Percentiles rank a stretch among this genome's conserved stretches.
Evolutionary conservation across 2,888 invertebrate species (phyloP).

Genomic region (Amblyjoppa fuscipennis): DNA sequence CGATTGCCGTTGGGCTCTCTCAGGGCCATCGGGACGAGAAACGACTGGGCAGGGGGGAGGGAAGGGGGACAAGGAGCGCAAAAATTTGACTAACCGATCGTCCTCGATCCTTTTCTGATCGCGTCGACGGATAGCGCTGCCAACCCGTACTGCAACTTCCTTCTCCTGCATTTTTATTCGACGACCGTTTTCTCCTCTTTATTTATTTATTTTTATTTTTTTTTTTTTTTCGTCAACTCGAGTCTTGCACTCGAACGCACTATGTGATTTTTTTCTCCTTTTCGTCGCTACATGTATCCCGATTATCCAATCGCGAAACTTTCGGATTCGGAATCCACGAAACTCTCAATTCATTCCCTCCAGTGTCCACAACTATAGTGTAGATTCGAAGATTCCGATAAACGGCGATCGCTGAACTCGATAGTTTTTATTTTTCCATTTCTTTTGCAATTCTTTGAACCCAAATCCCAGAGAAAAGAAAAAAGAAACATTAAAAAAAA

Average conservation of each 20-base stretch:
- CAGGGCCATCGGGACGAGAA: slow-evolving; percentile 51
- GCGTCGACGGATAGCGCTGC: slow-evolving; percentile 14
- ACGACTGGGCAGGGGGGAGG: slow-evolving; percentile 4
- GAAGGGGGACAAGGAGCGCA: slow-evolving; percentile 19
- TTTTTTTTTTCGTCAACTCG: slow-evolving; percentile 14
- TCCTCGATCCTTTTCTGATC: slow-evolving; percentile 51
- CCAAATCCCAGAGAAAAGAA: neutral
- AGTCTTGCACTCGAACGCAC: slow-evolving; percentile 22
- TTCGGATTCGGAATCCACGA: slow-evolving; percentile 21
- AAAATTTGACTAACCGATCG: slow-evolving; percentile 67
- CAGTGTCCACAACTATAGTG: neutral
- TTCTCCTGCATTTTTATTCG: slow-evolving; percentile 62
- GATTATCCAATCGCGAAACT: slow-evolving; percentile 25
- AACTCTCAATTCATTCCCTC: slow-evolving; percentile 30
- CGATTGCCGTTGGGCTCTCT: slow-evolving; percentile 25
- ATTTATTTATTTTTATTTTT: neutral
- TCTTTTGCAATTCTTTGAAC: slow-evolving; percentile 6
- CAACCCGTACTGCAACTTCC: slow-evolving; percentile 50
- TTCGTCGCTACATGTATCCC: neutral
- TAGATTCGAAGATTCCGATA: slow-evolving; percentile 13
- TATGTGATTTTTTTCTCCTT: slow-evolving; percentile 3
- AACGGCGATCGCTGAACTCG: slow-evolving; percentile 14
- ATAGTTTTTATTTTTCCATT: slow-evolving; percentile 8
- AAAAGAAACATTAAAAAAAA: neutral
- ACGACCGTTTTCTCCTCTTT: slow-evolving; percentile 33